These are phyloP conservation scores for Hyphantria cunea DNA, from an alignment of 1,140 invertebrate species.

Conservation along the genomic window DNA sequence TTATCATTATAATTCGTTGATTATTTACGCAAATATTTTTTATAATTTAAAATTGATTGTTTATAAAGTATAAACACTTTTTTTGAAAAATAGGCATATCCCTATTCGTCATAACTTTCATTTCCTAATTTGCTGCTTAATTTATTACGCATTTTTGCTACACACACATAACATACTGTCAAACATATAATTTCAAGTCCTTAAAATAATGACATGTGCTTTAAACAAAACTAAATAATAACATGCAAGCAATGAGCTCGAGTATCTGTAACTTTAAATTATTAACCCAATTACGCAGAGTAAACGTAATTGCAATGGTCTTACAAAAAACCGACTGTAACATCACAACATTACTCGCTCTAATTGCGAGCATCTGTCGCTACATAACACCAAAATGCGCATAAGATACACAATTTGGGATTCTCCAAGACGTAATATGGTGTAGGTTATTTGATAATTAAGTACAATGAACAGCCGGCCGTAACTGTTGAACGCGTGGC, in stretches of 20 bases:
- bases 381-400: conserved; percentile 8
- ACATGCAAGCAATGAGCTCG: background rate
- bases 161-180: too few relatives aligned
- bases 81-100: too few relatives aligned
- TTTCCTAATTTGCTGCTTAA: too few relatives aligned
- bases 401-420: conserved; percentile 18
- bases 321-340: background rate
- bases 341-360: conserved; percentile 3
- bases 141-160: too few relatives aligned
- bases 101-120: too few relatives aligned
- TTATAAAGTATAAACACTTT: too few relatives aligned
- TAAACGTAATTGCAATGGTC: background rate
- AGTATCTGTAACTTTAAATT: background rate
- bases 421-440: conserved; percentile 21
- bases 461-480: conserved; percentile 2
- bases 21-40: too few relatives aligned
- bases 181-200: too few relatives aligned
- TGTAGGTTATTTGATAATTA: conserved; percentile 27
- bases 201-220: too few relatives aligned
- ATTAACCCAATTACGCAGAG: conserved; percentile 5
- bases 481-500: conserved; percentile 12
- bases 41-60: too few relatives aligned
- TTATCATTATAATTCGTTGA: too few relatives aligned
- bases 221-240: too few relatives aligned
- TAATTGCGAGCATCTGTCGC: conserved; percentile 22